phyloP scores from a whole-genome alignment of 2,888 invertebrate genomes.

The Scaptodrosophila latifasciaeformis region DNA sequence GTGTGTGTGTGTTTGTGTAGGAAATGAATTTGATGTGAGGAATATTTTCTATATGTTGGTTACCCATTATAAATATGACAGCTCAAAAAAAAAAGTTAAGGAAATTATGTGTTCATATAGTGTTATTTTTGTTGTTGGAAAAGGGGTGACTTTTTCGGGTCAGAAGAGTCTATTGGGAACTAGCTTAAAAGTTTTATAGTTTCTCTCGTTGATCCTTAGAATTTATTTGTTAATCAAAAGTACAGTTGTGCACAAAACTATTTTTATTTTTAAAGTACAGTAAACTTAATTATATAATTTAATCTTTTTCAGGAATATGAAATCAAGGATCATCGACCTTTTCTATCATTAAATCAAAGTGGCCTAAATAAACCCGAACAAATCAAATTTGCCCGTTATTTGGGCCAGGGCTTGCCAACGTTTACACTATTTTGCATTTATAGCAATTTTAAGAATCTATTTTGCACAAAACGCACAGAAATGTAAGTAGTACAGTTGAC shows the following conservation, averaged over 20 bases:
- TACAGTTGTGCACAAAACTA: neutral
- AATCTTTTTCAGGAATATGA: slow-evolving; percentile 69
- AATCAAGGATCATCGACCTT: slow-evolving; percentile 74
- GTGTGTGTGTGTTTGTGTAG: slow-evolving; percentile 38
- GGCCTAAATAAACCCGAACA: slow-evolving; percentile 75
- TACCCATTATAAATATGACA: slow-evolving; percentile 15
- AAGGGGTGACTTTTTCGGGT: slow-evolving; percentile 13
- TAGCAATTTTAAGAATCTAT: slow-evolving; percentile 75
- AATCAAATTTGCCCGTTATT: slow-evolving; percentile 74
- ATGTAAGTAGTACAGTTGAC: slow-evolving; percentile 71
- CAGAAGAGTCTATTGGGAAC: neutral
- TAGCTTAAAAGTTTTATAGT: neutral
- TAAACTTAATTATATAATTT: no score
- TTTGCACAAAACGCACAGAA: slow-evolving; percentile 75
- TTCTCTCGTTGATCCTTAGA: no score
- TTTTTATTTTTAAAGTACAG: neutral
- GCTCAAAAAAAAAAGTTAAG: slow-evolving; percentile 28
- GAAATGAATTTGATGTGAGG: slow-evolving; percentile 52
- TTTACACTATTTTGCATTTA: slow-evolving; percentile 75
- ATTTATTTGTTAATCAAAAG: no score
- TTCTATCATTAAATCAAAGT: slow-evolving; percentile 73
- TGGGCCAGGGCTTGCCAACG: slow-evolving; percentile 74
- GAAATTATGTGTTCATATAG: slow-evolving; percentile 22
- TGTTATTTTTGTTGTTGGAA: slow-evolving; percentile 5
- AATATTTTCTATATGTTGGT: neutral